Evolutionary conservation across 1,140 invertebrate genomes (phyloP).

Genomic region (Tyrophagus putrescentiae): DNA sequence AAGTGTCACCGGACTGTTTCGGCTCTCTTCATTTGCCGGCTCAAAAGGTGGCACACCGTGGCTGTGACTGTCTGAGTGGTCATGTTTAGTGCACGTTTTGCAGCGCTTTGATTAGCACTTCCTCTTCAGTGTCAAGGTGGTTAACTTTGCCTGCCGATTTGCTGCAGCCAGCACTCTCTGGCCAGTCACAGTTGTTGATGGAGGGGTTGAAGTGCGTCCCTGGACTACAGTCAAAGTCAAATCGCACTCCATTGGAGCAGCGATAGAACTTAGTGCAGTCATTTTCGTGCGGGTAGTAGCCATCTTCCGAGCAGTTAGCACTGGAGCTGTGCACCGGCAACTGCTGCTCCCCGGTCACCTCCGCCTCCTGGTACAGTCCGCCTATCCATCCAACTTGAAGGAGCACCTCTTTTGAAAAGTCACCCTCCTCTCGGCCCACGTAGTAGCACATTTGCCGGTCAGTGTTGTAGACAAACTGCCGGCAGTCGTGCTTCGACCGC

Average conservation of each 20-base stretch:
- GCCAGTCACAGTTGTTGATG: slow-evolving; percentile 18
- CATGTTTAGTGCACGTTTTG: no score
- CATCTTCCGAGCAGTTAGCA: slow-evolving; percentile 9
- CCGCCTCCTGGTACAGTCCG: neutral
- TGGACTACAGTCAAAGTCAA: slow-evolving; percentile 10
- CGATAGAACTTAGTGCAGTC: slow-evolving; percentile 11
- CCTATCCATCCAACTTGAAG: neutral
- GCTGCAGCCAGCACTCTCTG: neutral
- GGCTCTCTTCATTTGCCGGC: no score
- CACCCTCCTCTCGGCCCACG: neutral
- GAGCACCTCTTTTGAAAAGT: neutral
- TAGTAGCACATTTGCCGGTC: neutral
- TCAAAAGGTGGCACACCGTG: no score
- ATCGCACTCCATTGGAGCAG: neutral
- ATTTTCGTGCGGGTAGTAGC: slow-evolving; percentile 5
- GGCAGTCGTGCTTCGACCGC: neutral
- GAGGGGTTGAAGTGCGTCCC: slow-evolving; percentile 12
- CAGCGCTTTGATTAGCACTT: no score
- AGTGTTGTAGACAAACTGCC: neutral
- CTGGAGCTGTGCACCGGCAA: no score
- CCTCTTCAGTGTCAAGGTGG: no score
- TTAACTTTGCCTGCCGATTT: neutral
- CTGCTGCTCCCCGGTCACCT: no score
- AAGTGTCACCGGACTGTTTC: no score
- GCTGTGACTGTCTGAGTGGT: no score